These are phyloP conservation scores for Cybosia mesomella DNA, from an alignment of 2,888 invertebrate species.

Conservation along the genomic window DNA sequence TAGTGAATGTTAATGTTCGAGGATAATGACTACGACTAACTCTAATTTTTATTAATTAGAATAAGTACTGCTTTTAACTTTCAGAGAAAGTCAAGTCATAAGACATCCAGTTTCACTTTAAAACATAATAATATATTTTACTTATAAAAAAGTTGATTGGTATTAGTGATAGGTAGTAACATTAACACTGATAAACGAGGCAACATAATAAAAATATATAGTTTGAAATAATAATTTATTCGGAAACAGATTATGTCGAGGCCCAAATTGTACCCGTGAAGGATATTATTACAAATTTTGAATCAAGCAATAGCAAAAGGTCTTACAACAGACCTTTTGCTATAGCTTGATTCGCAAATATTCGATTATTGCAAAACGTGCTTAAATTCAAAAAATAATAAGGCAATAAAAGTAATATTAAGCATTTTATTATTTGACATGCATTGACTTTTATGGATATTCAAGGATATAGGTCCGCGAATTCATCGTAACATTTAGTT, in stretches of 20 bases:
- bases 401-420: slow-evolving; percentile 33
- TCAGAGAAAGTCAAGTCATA: no score
- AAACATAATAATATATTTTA: background rate
- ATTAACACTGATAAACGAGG: slow-evolving; percentile 2
- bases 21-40: background rate
- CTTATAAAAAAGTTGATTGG: background rate
- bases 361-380: slow-evolving; percentile 35
- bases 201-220: background rate
- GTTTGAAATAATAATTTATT: background rate
- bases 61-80: background rate
- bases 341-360: no score
- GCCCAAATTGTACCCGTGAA: background rate
- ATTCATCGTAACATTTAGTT: slow-evolving; percentile 31
- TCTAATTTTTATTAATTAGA: background rate
- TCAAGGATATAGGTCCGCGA: slow-evolving; percentile 25
- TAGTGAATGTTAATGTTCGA: no score
- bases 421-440: slow-evolving; percentile 27
- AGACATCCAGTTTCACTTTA: background rate
- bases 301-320: slow-evolving; percentile 38
- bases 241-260: background rate
- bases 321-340: no score
- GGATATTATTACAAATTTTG: background rate
- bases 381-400: slow-evolving; percentile 30
- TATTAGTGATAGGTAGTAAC: slow-evolving; percentile 1
- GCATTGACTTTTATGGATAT: slow-evolving; percentile 40